A percentile compares a stretch with the other conserved stretches of the same genome.
These are phyloP conservation scores for Nerophis lumbriciformis DNA, from an alignment of 2,113 vertebrate genomes.

Conservation along the genomic window DNA sequence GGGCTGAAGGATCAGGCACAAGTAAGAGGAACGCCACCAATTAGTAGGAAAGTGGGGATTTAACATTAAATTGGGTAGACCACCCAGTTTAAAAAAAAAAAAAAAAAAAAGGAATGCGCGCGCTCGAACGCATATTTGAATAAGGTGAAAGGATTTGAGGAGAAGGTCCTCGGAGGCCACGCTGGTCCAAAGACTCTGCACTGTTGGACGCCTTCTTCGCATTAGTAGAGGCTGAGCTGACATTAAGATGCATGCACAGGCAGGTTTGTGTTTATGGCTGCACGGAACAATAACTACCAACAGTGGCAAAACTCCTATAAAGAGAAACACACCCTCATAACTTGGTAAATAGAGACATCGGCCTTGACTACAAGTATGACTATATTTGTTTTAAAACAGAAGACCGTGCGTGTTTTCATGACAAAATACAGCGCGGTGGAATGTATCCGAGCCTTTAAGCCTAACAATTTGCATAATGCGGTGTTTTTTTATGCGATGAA, in stretches of 20 bases:
- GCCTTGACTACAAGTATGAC: slow-evolving; percentile 4
- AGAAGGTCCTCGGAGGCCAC: slow-evolving; percentile 35
- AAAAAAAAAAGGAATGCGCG: slow-evolving; percentile 51
- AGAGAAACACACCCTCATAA: slow-evolving; percentile 12
- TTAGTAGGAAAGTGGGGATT: slow-evolving; percentile 47
- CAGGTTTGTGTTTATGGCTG: slow-evolving; percentile 10
- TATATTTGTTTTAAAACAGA: slow-evolving; percentile 21
- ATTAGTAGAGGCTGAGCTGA: slow-evolving; percentile 62
- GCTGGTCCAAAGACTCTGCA: slow-evolving; percentile 35
- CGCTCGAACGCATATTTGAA: slow-evolving; percentile 63
- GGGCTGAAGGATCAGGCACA: slow-evolving; percentile 45
- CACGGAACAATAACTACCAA: slow-evolving; percentile 2
- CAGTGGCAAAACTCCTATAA: slow-evolving; percentile 20
- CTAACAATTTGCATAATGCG: slow-evolving; percentile 55
- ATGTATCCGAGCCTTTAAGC: slow-evolving; percentile 61
- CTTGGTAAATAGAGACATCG: slow-evolving; percentile 17
- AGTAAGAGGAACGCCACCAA: slow-evolving; percentile 47
- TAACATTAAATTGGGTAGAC: slow-evolving; percentile 42
- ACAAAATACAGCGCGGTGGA: slow-evolving; percentile 25
- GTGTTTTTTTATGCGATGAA: slow-evolving; percentile 44
- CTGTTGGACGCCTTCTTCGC: slow-evolving; percentile 34
- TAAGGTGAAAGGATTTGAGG: slow-evolving; percentile 46
- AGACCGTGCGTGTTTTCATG: slow-evolving; percentile 35
- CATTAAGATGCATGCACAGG: slow-evolving; percentile 68
- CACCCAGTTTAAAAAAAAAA: slow-evolving; percentile 58